These are phyloP conservation scores for Nycteola revayana DNA, from an alignment of 2,888 invertebrate species.

Conservation along the genomic window DNA sequence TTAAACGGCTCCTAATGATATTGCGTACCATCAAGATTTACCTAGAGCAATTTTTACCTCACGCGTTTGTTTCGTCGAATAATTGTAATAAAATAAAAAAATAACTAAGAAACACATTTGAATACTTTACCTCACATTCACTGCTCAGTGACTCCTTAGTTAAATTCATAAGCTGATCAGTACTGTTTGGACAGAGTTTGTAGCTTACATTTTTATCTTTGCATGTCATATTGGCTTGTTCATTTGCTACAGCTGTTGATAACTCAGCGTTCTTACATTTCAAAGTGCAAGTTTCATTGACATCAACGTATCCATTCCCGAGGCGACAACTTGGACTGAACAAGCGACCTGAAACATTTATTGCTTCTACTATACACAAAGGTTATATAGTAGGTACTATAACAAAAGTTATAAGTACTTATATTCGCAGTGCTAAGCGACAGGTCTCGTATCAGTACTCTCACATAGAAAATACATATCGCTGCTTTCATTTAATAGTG, in stretches of 20 bases:
- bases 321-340: slow-evolving; percentile 53
- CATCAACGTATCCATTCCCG: slow-evolving; percentile 50
- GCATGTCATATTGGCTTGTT: slow-evolving; percentile 59
- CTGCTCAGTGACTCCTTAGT: slow-evolving; percentile 26
- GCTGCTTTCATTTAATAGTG: no score
- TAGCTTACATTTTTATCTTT: slow-evolving; percentile 47
- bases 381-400: no score
- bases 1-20: no score
- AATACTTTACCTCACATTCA: slow-evolving; percentile 47
- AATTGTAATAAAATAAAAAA: not conserved
- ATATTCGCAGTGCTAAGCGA: no score
- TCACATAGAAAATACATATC: no score
- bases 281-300: slow-evolving; percentile 58
- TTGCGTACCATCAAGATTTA: no score
- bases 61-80: no score
- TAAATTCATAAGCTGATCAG: slow-evolving; percentile 23
- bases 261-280: slow-evolving; percentile 46
- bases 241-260: slow-evolving; percentile 33
- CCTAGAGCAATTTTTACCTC: no score
- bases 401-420: no score
- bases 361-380: no score
- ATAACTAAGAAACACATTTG: no score
- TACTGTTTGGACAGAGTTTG: slow-evolving; percentile 41
- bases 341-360: slow-evolving; percentile 41
- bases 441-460: no score